These are phyloP conservation scores for Leptogaster cylindrica DNA, from an alignment of 2,888 invertebrate genomes.

Conservation along the genomic window DNA sequence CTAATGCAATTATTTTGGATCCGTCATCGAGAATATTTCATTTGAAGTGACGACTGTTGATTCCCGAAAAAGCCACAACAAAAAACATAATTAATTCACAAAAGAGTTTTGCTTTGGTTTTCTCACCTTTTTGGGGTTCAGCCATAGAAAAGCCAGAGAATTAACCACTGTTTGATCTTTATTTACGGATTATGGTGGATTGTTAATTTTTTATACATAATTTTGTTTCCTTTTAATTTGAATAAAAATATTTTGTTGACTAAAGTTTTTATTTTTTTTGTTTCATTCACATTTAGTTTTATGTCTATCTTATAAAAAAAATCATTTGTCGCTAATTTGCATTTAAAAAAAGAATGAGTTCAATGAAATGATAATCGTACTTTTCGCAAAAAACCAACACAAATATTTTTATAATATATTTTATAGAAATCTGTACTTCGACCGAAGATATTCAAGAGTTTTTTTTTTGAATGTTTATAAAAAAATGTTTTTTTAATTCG, in stretches of 20 bases:
- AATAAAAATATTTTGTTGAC: slow-evolving; percentile 43
- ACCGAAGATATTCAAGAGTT: too few species aligned
- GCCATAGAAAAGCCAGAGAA: neutral
- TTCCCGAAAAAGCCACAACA: neutral
- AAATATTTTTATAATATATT: too few species aligned
- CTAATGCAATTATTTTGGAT: slow-evolving; percentile 66
- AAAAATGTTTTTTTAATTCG: too few species aligned
- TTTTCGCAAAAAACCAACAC: too few species aligned
- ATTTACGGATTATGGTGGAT: slow-evolving; percentile 36
- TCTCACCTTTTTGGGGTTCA: slow-evolving; percentile 7
- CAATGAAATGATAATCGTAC: too few species aligned
- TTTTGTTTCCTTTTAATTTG: slow-evolving; percentile 46
- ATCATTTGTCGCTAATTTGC: too few species aligned
- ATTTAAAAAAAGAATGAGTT: too few species aligned
- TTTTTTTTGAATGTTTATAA: too few species aligned
- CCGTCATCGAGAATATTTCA: slow-evolving; percentile 65
- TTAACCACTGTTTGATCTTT: too few species aligned
- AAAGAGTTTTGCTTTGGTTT: slow-evolving; percentile 3
- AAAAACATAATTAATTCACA: neutral
- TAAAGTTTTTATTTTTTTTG: slow-evolving; percentile 33
- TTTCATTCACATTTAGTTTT: slow-evolving; percentile 32
- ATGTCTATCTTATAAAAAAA: too few species aligned
- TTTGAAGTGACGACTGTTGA: slow-evolving; percentile 53
- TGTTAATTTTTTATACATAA: slow-evolving; percentile 44
- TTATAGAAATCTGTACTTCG: too few species aligned